These are phyloP conservation scores for Solen grandis DNA, from an alignment of 1,140 invertebrate genomes.

Conservation along the genomic window DNA sequence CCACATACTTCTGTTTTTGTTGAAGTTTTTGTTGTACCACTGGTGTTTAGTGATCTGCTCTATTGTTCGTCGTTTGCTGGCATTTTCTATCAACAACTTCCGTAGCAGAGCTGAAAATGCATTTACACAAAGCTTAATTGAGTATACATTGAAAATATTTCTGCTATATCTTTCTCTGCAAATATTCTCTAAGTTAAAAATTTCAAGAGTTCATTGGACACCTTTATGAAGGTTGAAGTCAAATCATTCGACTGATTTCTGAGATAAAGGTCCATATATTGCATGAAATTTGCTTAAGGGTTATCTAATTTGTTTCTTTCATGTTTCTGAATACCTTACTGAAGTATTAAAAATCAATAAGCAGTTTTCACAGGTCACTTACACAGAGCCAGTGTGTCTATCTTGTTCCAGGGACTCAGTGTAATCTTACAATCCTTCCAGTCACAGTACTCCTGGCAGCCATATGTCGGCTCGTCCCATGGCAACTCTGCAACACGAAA, in stretches of 20 bases:
- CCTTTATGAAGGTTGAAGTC: too few species aligned
- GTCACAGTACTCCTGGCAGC: conserved; percentile 87
- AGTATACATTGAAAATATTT: too few species aligned
- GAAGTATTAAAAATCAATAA: too few species aligned
- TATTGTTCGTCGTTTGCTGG: conserved; percentile 85
- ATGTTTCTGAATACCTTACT: too few species aligned
- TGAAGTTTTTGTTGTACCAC: conserved; percentile 87
- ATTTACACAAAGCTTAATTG: conserved; percentile 85
- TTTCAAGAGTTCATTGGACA: too few species aligned
- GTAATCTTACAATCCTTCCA: conserved; percentile 87
- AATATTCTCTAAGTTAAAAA: too few species aligned
- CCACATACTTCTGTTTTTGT: conserved; percentile 57
- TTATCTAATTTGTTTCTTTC: too few species aligned
- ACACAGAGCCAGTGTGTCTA: conserved; percentile 88
- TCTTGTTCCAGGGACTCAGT: conserved; percentile 89
- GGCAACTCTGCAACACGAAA: conserved; percentile 89
- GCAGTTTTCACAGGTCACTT: conserved; percentile 65
- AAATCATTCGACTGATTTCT: too few species aligned
- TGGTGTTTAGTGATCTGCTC: conserved; percentile 88
- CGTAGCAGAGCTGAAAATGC: conserved; percentile 84
- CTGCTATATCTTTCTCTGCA: too few species aligned
- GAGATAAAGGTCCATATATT: too few species aligned
- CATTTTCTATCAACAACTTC: conserved; percentile 87
- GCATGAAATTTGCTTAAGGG: too few species aligned
- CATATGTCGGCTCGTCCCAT: conserved; percentile 91